phyloP scores from a whole-genome alignment of 1,140 invertebrate genomes.

The Frieseomelitta varia region DNA sequence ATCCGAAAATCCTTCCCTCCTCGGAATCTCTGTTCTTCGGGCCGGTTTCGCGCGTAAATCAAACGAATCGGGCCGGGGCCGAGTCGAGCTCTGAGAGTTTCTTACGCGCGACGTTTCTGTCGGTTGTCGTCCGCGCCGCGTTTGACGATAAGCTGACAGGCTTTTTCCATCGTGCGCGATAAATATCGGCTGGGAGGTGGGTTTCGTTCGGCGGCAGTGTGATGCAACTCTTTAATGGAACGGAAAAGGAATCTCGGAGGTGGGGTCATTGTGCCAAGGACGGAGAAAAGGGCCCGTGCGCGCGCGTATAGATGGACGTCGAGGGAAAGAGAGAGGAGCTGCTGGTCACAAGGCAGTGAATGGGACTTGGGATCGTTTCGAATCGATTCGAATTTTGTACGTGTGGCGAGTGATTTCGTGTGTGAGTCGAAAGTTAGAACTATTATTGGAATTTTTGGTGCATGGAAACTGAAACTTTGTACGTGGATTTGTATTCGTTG shows the following conservation, averaged over 20 bases:
- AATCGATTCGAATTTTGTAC: too few species aligned
- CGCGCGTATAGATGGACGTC: neutral
- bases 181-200: conserved; percentile 19
- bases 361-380: neutral
- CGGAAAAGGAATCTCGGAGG: conserved; percentile 22
- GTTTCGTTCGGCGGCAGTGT: neutral
- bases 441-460: too few species aligned
- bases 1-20: neutral
- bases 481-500: too few species aligned
- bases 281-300: conserved; percentile 46
- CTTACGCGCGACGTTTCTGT: neutral
- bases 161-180: conserved; percentile 43
- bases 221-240: conserved; percentile 53
- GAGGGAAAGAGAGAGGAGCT: neutral
- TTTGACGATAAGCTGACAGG: conserved; percentile 51
- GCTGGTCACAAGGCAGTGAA: neutral
- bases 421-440: too few species aligned
- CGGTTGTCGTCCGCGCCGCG: neutral
- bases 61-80: neutral
- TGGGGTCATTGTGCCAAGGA: conserved; percentile 65
- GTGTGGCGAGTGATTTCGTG: too few species aligned
- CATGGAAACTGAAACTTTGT: too few species aligned
- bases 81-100: neutral
- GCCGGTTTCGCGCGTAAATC: conserved; percentile 44
- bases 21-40: neutral